Evolutionary conservation across 2,888 invertebrate genomes (phyloP), one percentile per base, ranked within the genome.

Genomic region (Phrixothrix hirtus): DNA sequence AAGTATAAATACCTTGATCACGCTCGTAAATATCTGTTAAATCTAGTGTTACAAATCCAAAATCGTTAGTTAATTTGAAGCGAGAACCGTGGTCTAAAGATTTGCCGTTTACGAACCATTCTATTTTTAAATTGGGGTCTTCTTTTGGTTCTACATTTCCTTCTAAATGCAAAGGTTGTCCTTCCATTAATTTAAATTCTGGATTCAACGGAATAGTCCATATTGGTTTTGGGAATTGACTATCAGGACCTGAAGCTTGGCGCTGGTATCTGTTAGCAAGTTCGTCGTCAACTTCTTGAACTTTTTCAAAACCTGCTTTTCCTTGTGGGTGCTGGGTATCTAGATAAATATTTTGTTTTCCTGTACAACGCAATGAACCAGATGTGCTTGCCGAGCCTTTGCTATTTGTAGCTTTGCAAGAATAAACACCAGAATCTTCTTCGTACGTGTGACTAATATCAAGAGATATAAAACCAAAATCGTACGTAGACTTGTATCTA

Each of bases 261-360:
- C 87, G 83, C 57, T 82, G 83, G 60, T 86, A 86, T 66, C 89
- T 87, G 21, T 82, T 83, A 54, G 87, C 81, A 62, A 87, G 82
- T 12, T 87, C 89, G 69, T 89, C 89, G 72, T 97, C 96, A 34
- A 92, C 88, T 76, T 92, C 90, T 72, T 91, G 86, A 0, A 97
- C 90, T 57, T 89, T 89, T 70, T 93, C 90, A 47, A 96, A 80
- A 34, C 95, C 95, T 64, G 88, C 88, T 71, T 87, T 84, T 25
- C 96, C 96, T 80, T 94, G 95, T 31, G 96, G 96, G 79, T 97
- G 93, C 77, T 95, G 95, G 0, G 96, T 95, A 69, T 95, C 93
- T 36, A 89, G 77, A 71, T 85, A 90, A 71, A 93, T 92, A 53
- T 83, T 84, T 68, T 85, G 84, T 61, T 87, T 88, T 60, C 89